Evolutionary conservation across 1,140 invertebrate genomes (phyloP).

Genomic region (Neotoxoptera formosana): DNA sequence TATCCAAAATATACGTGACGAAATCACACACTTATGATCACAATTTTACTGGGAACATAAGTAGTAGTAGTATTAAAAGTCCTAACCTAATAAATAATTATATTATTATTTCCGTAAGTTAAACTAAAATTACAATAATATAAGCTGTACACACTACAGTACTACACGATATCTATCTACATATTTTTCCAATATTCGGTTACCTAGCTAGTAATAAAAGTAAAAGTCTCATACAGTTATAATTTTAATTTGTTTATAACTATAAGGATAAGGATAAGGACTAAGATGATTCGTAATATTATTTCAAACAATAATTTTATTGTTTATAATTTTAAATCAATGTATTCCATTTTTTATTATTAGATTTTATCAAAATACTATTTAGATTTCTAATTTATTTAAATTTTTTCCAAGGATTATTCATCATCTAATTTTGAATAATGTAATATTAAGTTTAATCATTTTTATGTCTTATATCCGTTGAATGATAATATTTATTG

Average conservation of each 20-base stretch:
- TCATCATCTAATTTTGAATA: not conserved
- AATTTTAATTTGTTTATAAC: not conserved
- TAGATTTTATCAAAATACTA: not conserved
- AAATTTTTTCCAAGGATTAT: not conserved
- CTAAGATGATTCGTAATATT: not conserved
- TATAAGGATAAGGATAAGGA: too few species aligned
- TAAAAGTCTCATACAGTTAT: not conserved
- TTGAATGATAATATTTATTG: not conserved
- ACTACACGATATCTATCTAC: too few species aligned
- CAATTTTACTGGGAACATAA: not conserved
- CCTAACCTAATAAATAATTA: too few species aligned
- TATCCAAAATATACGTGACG: too few species aligned
- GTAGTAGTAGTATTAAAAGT: too few species aligned
- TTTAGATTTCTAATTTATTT: not conserved
- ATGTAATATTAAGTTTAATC: too few species aligned
- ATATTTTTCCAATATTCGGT: not conserved
- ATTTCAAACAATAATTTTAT: not conserved
- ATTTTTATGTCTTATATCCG: not conserved
- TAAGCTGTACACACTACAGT: not conserved
- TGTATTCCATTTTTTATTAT: not conserved
- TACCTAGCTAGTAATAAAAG: not conserved
- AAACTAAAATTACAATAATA: not conserved
- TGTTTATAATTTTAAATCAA: not conserved
- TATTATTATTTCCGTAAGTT: not conserved
- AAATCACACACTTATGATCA: not conserved